A percentile compares a stretch with the other conserved stretches of the same genome.
These are phyloP conservation scores for Zaprionus lineosus DNA, from an alignment of 2,888 invertebrate genomes.

Conservation along the genomic window DNA sequence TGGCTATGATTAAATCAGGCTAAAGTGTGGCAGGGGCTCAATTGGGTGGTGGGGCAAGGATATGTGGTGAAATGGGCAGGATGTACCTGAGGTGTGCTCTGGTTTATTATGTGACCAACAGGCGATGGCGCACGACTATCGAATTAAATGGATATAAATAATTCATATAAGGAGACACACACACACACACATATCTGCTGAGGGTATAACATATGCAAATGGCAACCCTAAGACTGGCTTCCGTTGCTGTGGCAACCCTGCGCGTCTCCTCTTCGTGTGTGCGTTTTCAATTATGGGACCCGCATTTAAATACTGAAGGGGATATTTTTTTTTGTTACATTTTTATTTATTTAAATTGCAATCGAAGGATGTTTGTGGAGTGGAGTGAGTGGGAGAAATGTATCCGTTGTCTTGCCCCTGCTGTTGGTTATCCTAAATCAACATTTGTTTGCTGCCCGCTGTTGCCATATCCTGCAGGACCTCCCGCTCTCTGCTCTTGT, in stretches of 20 bases:
- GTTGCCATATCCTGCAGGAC: conserved; percentile 34
- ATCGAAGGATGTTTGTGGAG: conserved; percentile 47
- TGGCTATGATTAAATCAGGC: conserved; percentile 75
- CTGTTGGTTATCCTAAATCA: conserved; percentile 70
- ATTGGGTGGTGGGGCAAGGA: background rate
- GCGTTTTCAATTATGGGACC: conserved; percentile 68
- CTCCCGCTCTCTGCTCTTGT: no score
- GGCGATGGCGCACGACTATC: conserved; percentile 52
- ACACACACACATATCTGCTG: conserved; percentile 15
- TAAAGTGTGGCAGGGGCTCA: conserved; percentile 1
- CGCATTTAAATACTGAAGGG: background rate
- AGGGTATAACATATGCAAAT: conserved; percentile 55
- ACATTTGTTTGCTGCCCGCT: conserved; percentile 51
- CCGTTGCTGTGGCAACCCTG: conserved; percentile 48
- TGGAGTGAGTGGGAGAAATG: background rate
- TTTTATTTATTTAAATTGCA: conserved; percentile 70
- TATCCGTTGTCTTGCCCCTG: conserved; percentile 22
- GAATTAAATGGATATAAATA: conserved; percentile 74
- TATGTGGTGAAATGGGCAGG: no score
- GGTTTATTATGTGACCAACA: conserved; percentile 39
- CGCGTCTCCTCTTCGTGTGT: background rate
- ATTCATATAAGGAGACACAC: conserved; percentile 58
- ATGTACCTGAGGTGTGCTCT: conserved; percentile 29
- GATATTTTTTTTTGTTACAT: conserved; percentile 7
- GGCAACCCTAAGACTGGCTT: conserved; percentile 62